These are phyloP conservation scores for Sarcophaga peregrina DNA, from an alignment of 1,140 invertebrate species.

Conservation along the genomic window DNA sequence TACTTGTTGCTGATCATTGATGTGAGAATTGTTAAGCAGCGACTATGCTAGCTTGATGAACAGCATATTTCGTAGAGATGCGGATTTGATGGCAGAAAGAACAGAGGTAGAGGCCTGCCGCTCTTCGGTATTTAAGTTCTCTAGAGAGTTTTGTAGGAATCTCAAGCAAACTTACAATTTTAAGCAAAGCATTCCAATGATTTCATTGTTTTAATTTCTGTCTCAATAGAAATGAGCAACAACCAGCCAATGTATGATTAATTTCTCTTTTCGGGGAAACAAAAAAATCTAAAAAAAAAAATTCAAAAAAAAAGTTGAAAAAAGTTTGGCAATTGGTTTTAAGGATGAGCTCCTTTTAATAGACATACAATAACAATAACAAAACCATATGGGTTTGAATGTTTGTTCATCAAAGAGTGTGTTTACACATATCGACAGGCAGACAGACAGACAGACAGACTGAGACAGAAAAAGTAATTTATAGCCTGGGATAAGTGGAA, in stretches of 20 bases:
- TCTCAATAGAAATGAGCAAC: background rate
- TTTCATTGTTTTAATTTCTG: no score
- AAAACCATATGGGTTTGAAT: background rate
- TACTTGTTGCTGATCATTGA: no score
- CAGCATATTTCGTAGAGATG: no score
- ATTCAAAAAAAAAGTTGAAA: slow-evolving; percentile 29
- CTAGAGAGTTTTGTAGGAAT: no score
- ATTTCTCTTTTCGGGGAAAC: no score
- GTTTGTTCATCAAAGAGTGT: background rate
- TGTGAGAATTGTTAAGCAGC: no score
- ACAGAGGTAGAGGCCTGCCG: no score
- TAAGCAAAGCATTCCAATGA: no score
- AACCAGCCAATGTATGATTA: background rate
- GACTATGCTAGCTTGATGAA: no score
- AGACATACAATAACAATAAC: slow-evolving; percentile 13
- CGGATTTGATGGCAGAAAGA: no score
- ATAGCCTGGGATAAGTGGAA: background rate
- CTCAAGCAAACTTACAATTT: no score
- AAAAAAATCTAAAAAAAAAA: background rate
- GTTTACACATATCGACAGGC: slow-evolving; percentile 1
- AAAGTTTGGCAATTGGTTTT: slow-evolving; percentile 40
- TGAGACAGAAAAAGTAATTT: background rate
- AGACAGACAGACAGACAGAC: background rate
- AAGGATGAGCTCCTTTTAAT: slow-evolving; percentile 40
- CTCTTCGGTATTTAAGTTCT: no score